These are phyloP conservation scores for Tricholaema leucomelas DNA, from an alignment of 2,113 vertebrate species.

Conservation along the genomic window DNA sequence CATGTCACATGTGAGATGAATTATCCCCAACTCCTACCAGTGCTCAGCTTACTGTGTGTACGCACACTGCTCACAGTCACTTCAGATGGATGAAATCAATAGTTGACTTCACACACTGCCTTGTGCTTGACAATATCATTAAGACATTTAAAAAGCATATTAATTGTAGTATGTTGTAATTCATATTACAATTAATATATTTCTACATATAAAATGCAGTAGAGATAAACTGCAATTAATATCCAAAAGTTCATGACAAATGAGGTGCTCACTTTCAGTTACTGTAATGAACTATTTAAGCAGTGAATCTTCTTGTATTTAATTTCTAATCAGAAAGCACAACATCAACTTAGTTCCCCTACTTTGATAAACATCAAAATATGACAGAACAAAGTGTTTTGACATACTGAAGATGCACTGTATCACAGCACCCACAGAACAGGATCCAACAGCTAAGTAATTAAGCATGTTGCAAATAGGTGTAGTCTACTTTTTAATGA, in stretches of 20 bases:
- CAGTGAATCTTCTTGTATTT: not conserved
- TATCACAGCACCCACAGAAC: not conserved
- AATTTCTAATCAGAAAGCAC: not conserved
- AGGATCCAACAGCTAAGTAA: not conserved
- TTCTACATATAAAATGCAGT: not conserved
- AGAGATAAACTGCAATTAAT: not conserved
- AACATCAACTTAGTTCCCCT: not conserved
- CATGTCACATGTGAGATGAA: rapidly evolving
- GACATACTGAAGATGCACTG: not conserved
- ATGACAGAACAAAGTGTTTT: not conserved
- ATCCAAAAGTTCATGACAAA: not conserved
- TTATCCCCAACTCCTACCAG: not conserved
- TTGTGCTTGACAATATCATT: not conserved
- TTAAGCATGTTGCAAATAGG: not conserved
- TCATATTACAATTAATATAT: not conserved
- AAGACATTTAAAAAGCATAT: not conserved
- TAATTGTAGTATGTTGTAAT: not conserved
- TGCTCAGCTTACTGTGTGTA: not conserved
- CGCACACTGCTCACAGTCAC: not conserved
- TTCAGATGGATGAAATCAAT: not conserved
- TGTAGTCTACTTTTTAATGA: not conserved
- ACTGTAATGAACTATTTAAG: not conserved
- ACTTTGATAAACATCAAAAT: not conserved
- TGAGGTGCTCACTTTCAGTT: not conserved
- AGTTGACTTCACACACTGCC: not conserved